These are phyloP conservation scores for Oryzias curvinotus DNA, from an alignment of 2,113 vertebrate genomes.

Conservation along the genomic window DNA sequence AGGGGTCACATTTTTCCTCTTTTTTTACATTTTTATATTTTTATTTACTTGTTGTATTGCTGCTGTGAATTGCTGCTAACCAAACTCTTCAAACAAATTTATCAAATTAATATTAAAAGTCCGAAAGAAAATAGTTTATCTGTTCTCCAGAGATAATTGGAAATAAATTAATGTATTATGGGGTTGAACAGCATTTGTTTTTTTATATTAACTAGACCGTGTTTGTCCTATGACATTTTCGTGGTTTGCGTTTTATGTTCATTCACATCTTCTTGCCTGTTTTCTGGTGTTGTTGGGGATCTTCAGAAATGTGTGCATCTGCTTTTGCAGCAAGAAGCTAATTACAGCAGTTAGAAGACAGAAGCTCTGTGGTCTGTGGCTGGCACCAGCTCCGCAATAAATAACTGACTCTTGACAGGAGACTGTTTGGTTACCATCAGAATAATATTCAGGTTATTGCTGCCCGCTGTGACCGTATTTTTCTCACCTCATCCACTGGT, in stretches of 20 bases:
- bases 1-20: no score
- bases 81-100: no score
- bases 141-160: no score
- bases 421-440: slow-evolving; percentile 73
- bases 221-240: background rate
- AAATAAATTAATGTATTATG: no score
- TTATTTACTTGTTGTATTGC: no score
- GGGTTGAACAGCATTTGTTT: no score
- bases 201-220: no score
- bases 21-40: no score
- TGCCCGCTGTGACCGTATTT: slow-evolving; percentile 73
- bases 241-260: slow-evolving; percentile 9
- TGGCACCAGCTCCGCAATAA: slow-evolving; percentile 75
- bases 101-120: no score
- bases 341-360: slow-evolving; percentile 80
- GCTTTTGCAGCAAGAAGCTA: slow-evolving; percentile 78
- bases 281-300: slow-evolving; percentile 29
- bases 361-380: slow-evolving; percentile 71
- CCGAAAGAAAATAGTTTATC: no score
- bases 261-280: slow-evolving; percentile 1
- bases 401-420: slow-evolving; percentile 78
- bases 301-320: slow-evolving; percentile 72
- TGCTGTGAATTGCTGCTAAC: no score
- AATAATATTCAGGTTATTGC: slow-evolving; percentile 83
- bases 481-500: slow-evolving; percentile 51